phyloP scores from a whole-genome alignment of 2,888 invertebrate species.

The Coenonympha arcania region DNA sequence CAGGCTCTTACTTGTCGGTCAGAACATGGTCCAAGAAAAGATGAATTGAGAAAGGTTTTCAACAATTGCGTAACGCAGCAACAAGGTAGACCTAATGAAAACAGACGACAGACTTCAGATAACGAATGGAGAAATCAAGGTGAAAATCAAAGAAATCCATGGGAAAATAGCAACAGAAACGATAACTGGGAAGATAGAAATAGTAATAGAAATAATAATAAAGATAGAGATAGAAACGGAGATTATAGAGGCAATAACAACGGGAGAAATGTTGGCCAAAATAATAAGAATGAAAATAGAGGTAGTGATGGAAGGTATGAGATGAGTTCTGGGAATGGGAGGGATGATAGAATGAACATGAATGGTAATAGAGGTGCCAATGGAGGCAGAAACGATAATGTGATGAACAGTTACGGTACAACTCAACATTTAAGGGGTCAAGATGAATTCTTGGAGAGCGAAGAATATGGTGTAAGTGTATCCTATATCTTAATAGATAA shows the following conservation, averaged over 20 bases:
- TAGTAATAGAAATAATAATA: too few species aligned
- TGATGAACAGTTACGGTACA: constrained; percentile 27
- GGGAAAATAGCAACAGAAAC: too few species aligned
- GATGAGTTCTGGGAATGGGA: constrained; percentile 16
- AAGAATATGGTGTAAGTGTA: constrained; percentile 49
- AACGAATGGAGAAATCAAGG: constrained; percentile 44
- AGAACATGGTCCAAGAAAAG: constrained; percentile 74
- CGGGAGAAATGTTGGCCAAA: constrained; percentile 22
- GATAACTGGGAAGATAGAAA: constrained; percentile 30
- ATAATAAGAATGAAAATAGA: constrained; percentile 21
- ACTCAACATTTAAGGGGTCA: constrained; percentile 35
- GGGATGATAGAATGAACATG: constrained; percentile 27
- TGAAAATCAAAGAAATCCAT: constrained; percentile 37
- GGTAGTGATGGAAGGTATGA: constrained; percentile 17
- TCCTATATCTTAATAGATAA: background rate
- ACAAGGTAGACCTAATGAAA: constrained; percentile 41
- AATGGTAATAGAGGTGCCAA: constrained; percentile 24
- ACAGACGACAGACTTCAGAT: constrained; percentile 38
- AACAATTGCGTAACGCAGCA: constrained; percentile 71
- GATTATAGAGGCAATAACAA: constrained; percentile 23
- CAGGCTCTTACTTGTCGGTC: constrained; percentile 75
- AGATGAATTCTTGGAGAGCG: constrained; percentile 40
- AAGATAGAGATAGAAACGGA: too few species aligned
- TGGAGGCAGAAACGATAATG: constrained; percentile 21
- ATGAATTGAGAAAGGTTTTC: constrained; percentile 73